These are phyloP conservation scores for Griposia aprilina DNA, from an alignment of 2,888 invertebrate species.

Conservation along the genomic window DNA sequence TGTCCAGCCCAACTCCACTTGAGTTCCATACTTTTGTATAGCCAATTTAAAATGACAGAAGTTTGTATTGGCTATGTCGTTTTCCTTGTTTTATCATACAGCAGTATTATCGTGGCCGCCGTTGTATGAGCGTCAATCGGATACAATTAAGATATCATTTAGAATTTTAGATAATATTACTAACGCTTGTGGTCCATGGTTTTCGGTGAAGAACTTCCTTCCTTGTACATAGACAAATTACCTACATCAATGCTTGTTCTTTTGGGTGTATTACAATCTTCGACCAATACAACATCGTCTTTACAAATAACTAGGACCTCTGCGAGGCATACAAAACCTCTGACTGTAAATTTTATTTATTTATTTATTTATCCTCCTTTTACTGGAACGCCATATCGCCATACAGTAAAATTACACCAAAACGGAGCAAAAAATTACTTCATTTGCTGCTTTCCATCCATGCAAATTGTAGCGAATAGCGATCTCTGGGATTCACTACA, in stretches of 20 bases:
- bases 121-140: conserved; percentile 23
- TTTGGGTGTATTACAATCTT: too few relatives aligned
- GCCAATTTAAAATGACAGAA: conserved; percentile 3
- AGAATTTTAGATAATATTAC: conserved; percentile 9
- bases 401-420: too few relatives aligned
- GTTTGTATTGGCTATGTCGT: neutral
- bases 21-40: conserved; percentile 1
- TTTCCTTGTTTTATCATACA: conserved; percentile 28
- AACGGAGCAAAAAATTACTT: too few relatives aligned
- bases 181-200: neutral
- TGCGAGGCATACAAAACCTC: too few relatives aligned
- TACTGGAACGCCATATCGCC: too few relatives aligned
- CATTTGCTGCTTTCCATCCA: too few relatives aligned
- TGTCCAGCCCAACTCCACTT: neutral
- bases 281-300: too few relatives aligned
- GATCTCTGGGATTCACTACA: too few relatives aligned
- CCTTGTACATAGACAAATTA: neutral
- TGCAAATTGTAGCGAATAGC: too few relatives aligned
- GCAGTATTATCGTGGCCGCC: neutral
- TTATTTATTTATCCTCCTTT: too few relatives aligned
- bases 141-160: conserved; percentile 20
- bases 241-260: neutral
- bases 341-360: too few relatives aligned
- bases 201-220: conserved; percentile 14
- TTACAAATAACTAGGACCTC: too few relatives aligned